A percentile compares a stretch with the other conserved stretches of the same genome.
phyloP scores from a whole-genome alignment of 2,888 invertebrate genomes.

The Drosophila neonasuta region DNA sequence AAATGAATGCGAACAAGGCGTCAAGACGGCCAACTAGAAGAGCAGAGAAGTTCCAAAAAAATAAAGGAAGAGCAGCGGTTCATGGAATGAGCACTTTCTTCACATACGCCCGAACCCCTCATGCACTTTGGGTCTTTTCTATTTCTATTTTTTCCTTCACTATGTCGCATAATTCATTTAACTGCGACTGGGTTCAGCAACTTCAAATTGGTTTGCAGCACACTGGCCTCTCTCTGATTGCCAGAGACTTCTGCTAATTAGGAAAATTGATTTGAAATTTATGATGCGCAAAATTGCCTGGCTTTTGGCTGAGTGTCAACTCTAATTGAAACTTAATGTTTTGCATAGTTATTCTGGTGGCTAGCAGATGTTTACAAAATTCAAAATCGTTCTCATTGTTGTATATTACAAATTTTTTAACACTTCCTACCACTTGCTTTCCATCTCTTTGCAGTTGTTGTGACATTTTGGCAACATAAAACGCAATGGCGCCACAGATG shows the following conservation, averaged over 20 bases:
- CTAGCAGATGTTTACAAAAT: constrained; percentile 45
- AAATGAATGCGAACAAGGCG: constrained; percentile 54
- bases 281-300: constrained; percentile 71
- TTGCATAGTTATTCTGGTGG: constrained; percentile 46
- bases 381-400: constrained; percentile 34
- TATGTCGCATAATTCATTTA: constrained; percentile 53
- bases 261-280: constrained; percentile 80
- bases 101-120: constrained; percentile 15
- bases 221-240: constrained; percentile 41
- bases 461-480: constrained; percentile 73
- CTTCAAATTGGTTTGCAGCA: constrained; percentile 27
- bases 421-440: constrained; percentile 42
- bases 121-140: background rate
- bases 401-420: constrained; percentile 52
- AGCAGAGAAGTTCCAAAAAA: constrained; percentile 1
- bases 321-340: constrained; percentile 71
- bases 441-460: constrained; percentile 61
- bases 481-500: constrained; percentile 79
- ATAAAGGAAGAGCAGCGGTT: background rate
- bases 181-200: constrained; percentile 20
- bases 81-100: constrained; percentile 6
- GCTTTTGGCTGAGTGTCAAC: constrained; percentile 25
- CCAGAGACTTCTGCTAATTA: constrained; percentile 73
- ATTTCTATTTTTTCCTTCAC: constrained; percentile 5
- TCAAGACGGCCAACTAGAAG: constrained; percentile 39